phyloP scores from a whole-genome alignment of 1,140 invertebrate species.

The Lysiphlebus fabarum region DNA sequence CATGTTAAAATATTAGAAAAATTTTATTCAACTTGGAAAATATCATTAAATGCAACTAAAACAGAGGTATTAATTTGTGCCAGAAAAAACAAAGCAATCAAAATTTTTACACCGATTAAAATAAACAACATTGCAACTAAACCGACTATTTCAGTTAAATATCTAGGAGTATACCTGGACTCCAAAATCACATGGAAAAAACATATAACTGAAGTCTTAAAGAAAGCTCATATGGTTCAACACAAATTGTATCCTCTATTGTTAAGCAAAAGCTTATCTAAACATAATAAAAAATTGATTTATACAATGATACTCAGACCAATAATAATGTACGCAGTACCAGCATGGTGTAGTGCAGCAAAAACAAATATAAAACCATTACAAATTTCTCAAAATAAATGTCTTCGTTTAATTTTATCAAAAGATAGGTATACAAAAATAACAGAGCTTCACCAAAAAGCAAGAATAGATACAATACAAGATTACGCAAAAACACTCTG shows the following conservation, averaged over 20 bases:
- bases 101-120: conserved; percentile 32
- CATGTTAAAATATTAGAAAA: conserved; percentile 32
- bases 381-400: conserved; percentile 32
- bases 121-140: conserved; percentile 23
- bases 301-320: conserved; percentile 32
- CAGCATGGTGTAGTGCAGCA: conserved; percentile 26
- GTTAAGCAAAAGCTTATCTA: conserved; percentile 3
- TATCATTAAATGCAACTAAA: conserved; percentile 34
- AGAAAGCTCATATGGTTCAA: conserved; percentile 15
- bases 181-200: conserved; percentile 21
- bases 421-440: conserved; percentile 26
- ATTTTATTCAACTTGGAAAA: conserved; percentile 37
- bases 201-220: conserved; percentile 21
- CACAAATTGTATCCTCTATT: conserved; percentile 24
- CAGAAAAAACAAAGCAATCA: conserved; percentile 25
- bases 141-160: conserved; percentile 24
- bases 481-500: conserved; percentile 20
- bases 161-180: conserved; percentile 31
- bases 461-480: conserved; percentile 16
- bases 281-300: conserved; percentile 25
- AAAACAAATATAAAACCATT: conserved; percentile 18
- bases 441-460: conserved; percentile 19
- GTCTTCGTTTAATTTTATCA: conserved; percentile 26
- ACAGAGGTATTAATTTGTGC: conserved; percentile 34
- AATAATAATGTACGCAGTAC: conserved; percentile 27